A percentile compares a stretch with the other conserved stretches of the same genome.
Conservation (phyloP, 2,797 vertebrate genomes). For the Danio albolineatus region DNA sequence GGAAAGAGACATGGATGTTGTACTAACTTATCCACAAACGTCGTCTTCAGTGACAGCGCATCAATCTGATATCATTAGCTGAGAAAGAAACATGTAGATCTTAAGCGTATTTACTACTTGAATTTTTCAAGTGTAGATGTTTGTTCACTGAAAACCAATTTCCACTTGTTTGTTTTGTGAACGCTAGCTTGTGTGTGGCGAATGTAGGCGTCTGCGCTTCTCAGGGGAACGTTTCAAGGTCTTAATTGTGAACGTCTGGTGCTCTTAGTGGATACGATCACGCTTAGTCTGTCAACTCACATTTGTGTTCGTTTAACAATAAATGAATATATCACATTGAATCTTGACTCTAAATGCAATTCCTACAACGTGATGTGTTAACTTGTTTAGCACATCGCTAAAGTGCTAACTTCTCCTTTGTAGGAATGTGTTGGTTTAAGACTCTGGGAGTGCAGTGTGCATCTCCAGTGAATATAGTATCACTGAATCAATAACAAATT, state of each 20-base stretch:
- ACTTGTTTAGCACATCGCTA: not conserved
- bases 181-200: not conserved
- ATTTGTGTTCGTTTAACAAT: constrained; percentile 39
- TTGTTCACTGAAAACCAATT: constrained; percentile 48
- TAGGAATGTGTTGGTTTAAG: constrained; percentile 34
- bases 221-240: constrained; percentile 29
- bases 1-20: constrained; percentile 7
- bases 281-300: constrained; percentile 32
- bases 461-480: constrained; percentile 48
- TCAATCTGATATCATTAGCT: constrained; percentile 15
- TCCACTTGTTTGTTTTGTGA: constrained; percentile 28
- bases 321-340: constrained; percentile 35
- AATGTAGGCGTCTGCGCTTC: constrained; percentile 10
- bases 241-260: constrained; percentile 27
- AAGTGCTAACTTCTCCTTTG: not conserved
- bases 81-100: constrained; percentile 8
- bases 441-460: constrained; percentile 4
- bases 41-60: not conserved
- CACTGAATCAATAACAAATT: constrained; percentile 60
- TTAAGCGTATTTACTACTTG: not conserved
- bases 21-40: constrained; percentile 5
- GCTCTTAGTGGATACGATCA: constrained; percentile 14
- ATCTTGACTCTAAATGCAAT: constrained; percentile 11
- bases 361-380: constrained; percentile 15
- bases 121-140: constrained; percentile 41